Conservation (phyloP, 2,888 invertebrate species). For the Melieria omissa region DNA sequence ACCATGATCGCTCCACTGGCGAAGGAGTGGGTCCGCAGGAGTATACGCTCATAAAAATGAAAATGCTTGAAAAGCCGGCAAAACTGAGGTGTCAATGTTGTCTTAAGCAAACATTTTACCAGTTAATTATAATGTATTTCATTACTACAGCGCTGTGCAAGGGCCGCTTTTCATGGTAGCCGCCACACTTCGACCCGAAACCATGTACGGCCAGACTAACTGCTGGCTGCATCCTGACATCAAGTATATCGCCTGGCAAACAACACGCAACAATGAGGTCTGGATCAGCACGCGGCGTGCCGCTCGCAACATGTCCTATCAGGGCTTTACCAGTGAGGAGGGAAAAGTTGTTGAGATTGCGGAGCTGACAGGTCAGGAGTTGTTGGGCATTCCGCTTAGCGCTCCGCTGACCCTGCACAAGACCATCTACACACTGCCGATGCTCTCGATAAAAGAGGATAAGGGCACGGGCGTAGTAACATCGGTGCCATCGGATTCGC, state of each 20-base stretch:
- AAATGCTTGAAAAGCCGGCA: conserved; percentile 71
- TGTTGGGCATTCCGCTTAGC: conserved; percentile 85
- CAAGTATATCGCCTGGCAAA: conserved; percentile 87
- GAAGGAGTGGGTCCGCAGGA: conserved; percentile 99
- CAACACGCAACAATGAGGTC: conserved; percentile 76
- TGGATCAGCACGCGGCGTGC: conserved; percentile 90
- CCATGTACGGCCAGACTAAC: conserved; percentile 99
- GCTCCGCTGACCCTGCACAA: conserved; percentile 88
- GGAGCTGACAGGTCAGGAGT: conserved; percentile 77
- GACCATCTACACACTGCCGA: conserved; percentile 91
- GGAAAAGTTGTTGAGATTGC: conserved; percentile 80
- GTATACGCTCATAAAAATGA: conserved; percentile 96
- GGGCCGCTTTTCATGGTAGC: conserved; percentile 77
- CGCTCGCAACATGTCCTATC: conserved; percentile 95
- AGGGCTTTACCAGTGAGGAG: conserved; percentile 85
- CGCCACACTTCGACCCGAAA: conserved; percentile 98
- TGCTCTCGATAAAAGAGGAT: conserved; percentile 97
- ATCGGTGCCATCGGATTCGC: conserved; percentile 98
- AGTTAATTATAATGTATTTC: not conserved
- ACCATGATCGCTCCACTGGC: conserved; percentile 95
- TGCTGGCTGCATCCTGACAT: conserved; percentile 98
- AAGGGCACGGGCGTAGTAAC: conserved; percentile 99
- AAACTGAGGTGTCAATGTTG: conserved; percentile 72
- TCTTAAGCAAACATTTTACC: too few relatives aligned
- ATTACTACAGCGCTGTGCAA: conserved; percentile 51